Base-by-base conservation (phyloP, 1,140 invertebrate genomes). In the Magallana ariakensis region DNA sequence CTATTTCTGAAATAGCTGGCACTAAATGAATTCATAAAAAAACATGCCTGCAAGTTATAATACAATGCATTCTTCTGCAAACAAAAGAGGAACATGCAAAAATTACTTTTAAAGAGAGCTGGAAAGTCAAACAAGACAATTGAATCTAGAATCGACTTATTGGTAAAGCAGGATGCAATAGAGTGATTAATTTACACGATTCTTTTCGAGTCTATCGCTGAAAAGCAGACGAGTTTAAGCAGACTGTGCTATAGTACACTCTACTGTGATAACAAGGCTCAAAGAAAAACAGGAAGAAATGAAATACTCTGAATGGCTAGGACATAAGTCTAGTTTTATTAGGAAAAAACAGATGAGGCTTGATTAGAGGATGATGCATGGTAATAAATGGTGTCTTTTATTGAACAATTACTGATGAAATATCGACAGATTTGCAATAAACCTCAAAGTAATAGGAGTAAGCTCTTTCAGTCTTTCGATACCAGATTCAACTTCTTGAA, bases 381-480 rank as follows among this genome's bases (percentile, higher is more conserved):
- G 66, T 75, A 75, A 75, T 75, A 75, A 75, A 75, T 75, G 66
- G 66, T 75, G 66, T 75, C 66, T 75, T 75, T 75, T 75, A 75
- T 75, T 75, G 66, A 75, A 75, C 66, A 75, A 75, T 75, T 75
- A 75, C 66, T 75, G 66, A 75, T 46, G 66, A 75, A 75, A 75
- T 75, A 75, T 75, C 66, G 66, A 75, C 66, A 75, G 66, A 75
- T 75, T 75, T 75, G 66, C 66, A 75, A 75, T 75, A 75, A 75
- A 75, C 66, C 22, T 75, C 13, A 19, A 13, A 9, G 22, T 75
- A 33, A 13, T 22, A 26, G 66, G 11, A 75, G 66, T 75, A 11
- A 33, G 22, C 22, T 75, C 58, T 75, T 75, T 15, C 22, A 13
- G 66, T 46, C 66, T 11, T 26, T 4, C 13, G 66, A 75, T 75